Conservation (phyloP, 2,888 invertebrate genomes). For the Apodemia hepburni region DNA sequence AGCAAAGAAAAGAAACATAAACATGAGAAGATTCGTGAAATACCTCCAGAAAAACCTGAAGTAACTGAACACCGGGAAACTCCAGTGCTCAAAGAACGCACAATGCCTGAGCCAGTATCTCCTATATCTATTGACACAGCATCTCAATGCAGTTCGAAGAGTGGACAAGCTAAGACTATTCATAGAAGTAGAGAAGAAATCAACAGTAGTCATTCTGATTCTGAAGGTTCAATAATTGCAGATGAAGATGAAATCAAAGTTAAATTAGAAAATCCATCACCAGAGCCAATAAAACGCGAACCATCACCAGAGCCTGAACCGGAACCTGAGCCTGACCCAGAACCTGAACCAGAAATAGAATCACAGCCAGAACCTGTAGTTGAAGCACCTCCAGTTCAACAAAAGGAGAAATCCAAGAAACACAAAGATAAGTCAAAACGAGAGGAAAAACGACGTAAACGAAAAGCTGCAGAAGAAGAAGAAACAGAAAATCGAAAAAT, state of each 20-base stretch:
- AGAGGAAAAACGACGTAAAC: conserved; percentile 83
- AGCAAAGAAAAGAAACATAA: conserved; percentile 75
- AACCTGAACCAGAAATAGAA: conserved; percentile 52
- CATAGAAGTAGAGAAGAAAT: conserved; percentile 56
- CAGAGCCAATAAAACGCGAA: conserved; percentile 47
- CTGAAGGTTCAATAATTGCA: conserved; percentile 62
- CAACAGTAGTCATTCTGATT: conserved; percentile 69
- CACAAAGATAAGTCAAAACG: conserved; percentile 79
- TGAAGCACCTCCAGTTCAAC: conserved; percentile 51
- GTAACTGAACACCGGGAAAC: conserved; percentile 65
- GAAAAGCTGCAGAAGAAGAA: conserved; percentile 82
- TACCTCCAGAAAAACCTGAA: conserved; percentile 72
- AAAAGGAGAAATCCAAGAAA: conserved; percentile 69
- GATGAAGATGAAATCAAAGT: conserved; percentile 66
- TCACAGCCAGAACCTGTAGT: conserved; percentile 48
- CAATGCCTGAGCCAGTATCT: conserved; percentile 60
- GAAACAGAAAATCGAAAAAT: conserved; percentile 70
- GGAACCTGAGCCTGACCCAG: conserved; percentile 44
- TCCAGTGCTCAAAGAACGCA: conserved; percentile 59
- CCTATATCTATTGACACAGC: conserved; percentile 74
- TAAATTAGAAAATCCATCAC: conserved; percentile 58
- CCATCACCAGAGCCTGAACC: conserved; percentile 39
- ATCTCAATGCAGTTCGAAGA: conserved; percentile 74
- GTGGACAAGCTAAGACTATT: conserved; percentile 60
- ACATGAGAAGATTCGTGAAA: conserved; percentile 74